Evolutionary conservation across 1,140 invertebrate species (phyloP).

Genomic region (Lasaia peninsularis): DNA sequence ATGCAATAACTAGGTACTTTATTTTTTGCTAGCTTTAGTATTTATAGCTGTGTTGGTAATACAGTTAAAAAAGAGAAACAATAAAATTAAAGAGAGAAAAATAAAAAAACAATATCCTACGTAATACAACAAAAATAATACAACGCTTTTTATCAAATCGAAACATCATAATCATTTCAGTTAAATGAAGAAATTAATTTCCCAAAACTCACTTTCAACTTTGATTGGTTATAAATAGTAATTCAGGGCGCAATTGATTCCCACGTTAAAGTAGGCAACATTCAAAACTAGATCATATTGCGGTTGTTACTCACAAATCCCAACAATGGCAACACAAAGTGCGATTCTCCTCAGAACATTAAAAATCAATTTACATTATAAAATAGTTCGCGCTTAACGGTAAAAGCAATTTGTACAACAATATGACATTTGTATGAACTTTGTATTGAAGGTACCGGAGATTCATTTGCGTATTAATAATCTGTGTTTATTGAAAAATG

Average conservation of each 20-base stretch:
- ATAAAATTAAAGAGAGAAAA: too few relatives aligned
- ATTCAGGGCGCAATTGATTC: conserved; percentile 16
- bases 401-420: conserved; percentile 38
- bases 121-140: too few relatives aligned
- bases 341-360: conserved; percentile 35
- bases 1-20: too few relatives aligned
- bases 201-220: background rate
- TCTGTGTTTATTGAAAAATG: too few relatives aligned
- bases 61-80: too few relatives aligned
- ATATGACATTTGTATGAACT: conserved; percentile 30
- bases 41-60: too few relatives aligned
- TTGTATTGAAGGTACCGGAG: conserved; percentile 14
- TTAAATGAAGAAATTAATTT: background rate
- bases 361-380: conserved; percentile 57
- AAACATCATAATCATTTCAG: too few relatives aligned
- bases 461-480: conserved; percentile 2
- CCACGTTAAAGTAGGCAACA: conserved; percentile 29
- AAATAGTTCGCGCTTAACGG: conserved; percentile 34
- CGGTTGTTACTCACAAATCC: conserved; percentile 18
- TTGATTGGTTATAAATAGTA: background rate
- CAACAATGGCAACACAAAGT: conserved; percentile 17
- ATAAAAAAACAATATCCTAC: too few relatives aligned
- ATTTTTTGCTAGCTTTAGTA: too few relatives aligned
- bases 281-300: conserved; percentile 25
- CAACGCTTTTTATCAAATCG: too few relatives aligned